These are phyloP conservation scores for Yasuhikotakia modesta DNA, from an alignment of 2,797 vertebrate species.

Conservation along the genomic window DNA sequence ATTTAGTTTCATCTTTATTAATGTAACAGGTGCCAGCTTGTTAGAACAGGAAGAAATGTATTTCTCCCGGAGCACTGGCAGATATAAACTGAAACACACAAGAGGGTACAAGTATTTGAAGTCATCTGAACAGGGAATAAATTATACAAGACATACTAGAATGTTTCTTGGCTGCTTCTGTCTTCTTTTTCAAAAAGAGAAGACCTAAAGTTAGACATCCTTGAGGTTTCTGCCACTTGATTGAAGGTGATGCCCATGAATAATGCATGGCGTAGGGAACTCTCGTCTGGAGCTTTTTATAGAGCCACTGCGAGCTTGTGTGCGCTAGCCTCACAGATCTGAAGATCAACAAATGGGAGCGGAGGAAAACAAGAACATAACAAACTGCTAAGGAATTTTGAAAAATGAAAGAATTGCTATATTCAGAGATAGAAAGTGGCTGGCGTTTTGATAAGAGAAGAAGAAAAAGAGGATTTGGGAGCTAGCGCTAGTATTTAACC, in stretches of 20 bases:
- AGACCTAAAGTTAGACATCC: conserved; percentile 88
- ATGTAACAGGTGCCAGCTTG: conserved; percentile 81
- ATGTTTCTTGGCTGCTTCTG: conserved; percentile 53
- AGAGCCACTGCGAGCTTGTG: conserved; percentile 75
- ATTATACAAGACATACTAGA: conserved; percentile 61
- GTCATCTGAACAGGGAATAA: conserved; percentile 62
- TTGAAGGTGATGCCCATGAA: conserved; percentile 88
- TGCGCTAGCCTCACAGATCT: conserved; percentile 79
- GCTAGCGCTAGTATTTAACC: conserved; percentile 53
- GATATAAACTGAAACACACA: conserved; percentile 59
- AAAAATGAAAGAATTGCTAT: conserved; percentile 69
- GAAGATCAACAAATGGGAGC: conserved; percentile 70
- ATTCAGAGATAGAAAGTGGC: conserved; percentile 70
- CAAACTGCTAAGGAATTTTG: conserved; percentile 72
- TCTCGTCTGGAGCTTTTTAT: conserved; percentile 97
- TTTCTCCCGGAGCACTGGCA: conserved; percentile 57
- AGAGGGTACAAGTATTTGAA: conserved; percentile 62
- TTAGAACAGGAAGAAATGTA: conserved; percentile 72
- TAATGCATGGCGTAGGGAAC: conserved; percentile 97
- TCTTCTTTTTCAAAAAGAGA: conserved; percentile 68
- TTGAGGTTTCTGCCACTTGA: conserved; percentile 91
- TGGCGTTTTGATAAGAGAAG: conserved; percentile 65
- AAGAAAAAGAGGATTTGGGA: conserved; percentile 51
- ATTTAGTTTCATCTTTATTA: conserved; percentile 71
- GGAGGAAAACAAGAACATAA: conserved; percentile 73